A percentile compares a stretch with the other conserved stretches of the same genome.
These are phyloP conservation scores for Tupaia chinensis DNA, from an alignment of 2,113 vertebrate genomes.

Conservation along the genomic window DNA sequence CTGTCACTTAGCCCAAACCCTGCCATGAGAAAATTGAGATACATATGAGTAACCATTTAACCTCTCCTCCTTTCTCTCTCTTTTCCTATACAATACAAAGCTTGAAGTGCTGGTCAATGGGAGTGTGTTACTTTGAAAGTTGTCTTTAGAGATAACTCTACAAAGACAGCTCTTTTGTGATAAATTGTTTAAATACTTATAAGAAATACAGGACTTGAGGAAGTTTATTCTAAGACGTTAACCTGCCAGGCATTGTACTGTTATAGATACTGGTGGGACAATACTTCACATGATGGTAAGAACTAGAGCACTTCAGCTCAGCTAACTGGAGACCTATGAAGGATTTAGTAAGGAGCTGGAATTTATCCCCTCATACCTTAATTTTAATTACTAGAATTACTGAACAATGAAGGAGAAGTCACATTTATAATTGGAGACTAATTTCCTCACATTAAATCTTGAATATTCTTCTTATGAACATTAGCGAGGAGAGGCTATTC, in stretches of 20 bases:
- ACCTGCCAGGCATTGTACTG: not conserved
- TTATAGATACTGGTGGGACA: not conserved
- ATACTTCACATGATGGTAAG: too few species aligned
- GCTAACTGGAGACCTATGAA: not conserved
- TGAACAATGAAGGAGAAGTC: not conserved
- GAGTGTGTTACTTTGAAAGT: not conserved
- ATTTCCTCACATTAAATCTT: not conserved
- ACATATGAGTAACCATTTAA: not conserved
- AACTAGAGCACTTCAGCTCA: not conserved
- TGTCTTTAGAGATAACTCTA: constrained; percentile 1
- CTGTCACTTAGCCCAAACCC: not conserved
- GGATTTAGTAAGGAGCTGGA: not conserved
- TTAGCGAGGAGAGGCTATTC: not conserved
- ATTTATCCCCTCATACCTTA: not conserved
- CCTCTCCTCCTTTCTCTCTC: too few species aligned
- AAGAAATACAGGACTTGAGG: constrained; percentile 1
- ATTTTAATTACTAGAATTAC: not conserved
- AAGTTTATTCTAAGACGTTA: not conserved
- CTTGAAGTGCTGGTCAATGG: not conserved
- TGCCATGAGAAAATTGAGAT: not conserved
- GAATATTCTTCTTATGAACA: not conserved
- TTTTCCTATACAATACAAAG: not conserved
- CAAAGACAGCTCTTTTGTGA: not conserved
- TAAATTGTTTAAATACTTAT: not conserved
- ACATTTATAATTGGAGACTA: not conserved